Evolutionary conservation across 1,140 invertebrate genomes (phyloP), one percentile per base, ranked within the genome.

Genomic region (Samia ricini): DNA sequence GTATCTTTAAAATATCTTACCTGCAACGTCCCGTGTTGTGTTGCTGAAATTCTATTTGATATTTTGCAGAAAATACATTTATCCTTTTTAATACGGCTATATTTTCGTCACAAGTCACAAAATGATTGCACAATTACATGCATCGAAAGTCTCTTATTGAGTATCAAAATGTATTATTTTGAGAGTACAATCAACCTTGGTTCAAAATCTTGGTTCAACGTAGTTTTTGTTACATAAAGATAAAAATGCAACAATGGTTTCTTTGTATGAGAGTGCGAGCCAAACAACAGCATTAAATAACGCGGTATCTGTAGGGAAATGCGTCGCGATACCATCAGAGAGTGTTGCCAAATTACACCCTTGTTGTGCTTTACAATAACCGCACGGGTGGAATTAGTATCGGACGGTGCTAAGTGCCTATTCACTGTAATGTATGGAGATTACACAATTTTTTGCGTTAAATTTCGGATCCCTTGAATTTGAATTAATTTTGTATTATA

Each of bases 321-420:
- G 72, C 71, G 68, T 60, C 61, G 69, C 66, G 83, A 85, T 85
- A 85, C 63, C 76, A 84, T 88, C 83, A 69, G 63, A 63, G 63
- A 71, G 76, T 73, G 77, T 71, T 85, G 85, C 85, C 85, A 88
- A 88, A 88, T 88, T 84, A 81, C 78, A 81, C 83, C 77, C 77
- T 78, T 69, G 80, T 74, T 79, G 79, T 77, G 77, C 80, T 80
- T 81, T 79, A 81, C 78, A 82, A 83, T 77, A 83, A 77, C 79
- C 72, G 64, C 63, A 36, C 62, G 64, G 52, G 60, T 49, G 26
- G 50, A 49, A 52, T 60, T 60, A 64, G 57, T 64, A 61, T 5
- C 21, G 56, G 18, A 21, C 21, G 20, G 42, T 8, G 18, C 23
- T 48, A 58, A 58, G 21, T 48, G 21, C 22, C 19, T 42, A 49